phyloP scores from a whole-genome alignment of 2,888 invertebrate species.

The Cheilosia urbana region DNA sequence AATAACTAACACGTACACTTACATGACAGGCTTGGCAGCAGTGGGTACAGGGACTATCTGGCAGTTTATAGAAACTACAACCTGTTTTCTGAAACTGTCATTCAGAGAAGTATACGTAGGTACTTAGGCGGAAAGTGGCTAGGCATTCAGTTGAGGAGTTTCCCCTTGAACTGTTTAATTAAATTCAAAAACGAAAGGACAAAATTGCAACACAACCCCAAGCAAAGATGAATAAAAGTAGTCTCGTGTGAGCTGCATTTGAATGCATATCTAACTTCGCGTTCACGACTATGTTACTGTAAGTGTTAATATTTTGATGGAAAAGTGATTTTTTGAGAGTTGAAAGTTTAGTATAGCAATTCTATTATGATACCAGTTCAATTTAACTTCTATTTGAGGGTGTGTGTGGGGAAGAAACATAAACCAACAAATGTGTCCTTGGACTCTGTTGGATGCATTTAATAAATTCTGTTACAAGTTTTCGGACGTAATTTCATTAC shows the following conservation, averaged over 20 bases:
- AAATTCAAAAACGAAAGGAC: constrained; percentile 42
- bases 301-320: constrained; percentile 8
- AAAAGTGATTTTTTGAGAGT: not conserved
- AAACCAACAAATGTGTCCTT: constrained; percentile 27
- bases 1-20: constrained; percentile 36
- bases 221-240: constrained; percentile 7
- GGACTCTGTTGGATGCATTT: constrained; percentile 40
- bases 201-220: not conserved
- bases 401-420: not conserved
- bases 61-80: constrained; percentile 19
- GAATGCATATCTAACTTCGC: not conserved
- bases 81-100: constrained; percentile 29
- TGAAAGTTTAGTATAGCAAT: constrained; percentile 32
- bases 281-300: constrained; percentile 17
- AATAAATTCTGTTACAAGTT: constrained; percentile 37
- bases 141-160: not conserved
- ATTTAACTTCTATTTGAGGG: constrained; percentile 12
- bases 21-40: not conserved
- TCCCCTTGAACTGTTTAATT: constrained; percentile 60
- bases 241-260: constrained; percentile 35
- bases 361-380: constrained; percentile 26
- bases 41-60: not conserved
- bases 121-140: constrained; percentile 1
- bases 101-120: not conserved
- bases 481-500: constrained; percentile 30